Percentiles rank a stretch among this genome's conserved stretches.
Conservation (phyloP, 2,797 vertebrate species). For the Clarias fuscus region DNA sequence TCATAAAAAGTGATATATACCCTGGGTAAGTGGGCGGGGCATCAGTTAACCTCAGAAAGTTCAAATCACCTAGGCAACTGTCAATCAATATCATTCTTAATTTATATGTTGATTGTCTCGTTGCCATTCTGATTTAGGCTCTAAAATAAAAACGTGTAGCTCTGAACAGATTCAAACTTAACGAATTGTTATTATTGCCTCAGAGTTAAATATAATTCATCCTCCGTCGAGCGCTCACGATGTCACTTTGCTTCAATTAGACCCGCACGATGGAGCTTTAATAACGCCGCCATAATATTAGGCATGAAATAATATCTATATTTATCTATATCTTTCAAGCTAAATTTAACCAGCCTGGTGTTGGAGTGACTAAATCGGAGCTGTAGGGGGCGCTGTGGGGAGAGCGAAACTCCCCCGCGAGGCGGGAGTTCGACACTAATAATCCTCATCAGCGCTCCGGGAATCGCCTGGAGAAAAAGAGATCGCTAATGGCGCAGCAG, state of each 20-base stretch:
- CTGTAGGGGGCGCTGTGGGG: slow-evolving; percentile 49
- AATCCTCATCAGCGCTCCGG: slow-evolving; percentile 72
- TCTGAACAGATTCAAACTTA: neutral
- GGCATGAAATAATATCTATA: neutral
- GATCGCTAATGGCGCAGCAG: slow-evolving; percentile 54
- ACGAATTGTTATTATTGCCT: neutral
- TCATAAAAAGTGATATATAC: too few relatives aligned
- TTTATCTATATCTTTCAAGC: neutral
- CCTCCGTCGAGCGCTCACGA: too few relatives aligned
- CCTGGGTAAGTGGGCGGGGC: neutral
- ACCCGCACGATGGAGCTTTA: neutral
- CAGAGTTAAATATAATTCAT: neutral
- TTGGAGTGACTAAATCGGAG: slow-evolving; percentile 35
- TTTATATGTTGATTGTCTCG: neutral
- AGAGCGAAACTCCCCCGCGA: slow-evolving; percentile 52
- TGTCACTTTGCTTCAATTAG: neutral
- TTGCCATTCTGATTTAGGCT: neutral
- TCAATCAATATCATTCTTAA: neutral
- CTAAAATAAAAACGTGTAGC: neutral
- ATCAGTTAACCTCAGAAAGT: neutral
- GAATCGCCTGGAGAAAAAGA: slow-evolving; percentile 56
- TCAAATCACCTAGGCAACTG: neutral
- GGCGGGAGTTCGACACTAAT: slow-evolving; percentile 73
- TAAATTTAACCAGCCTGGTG: slow-evolving; percentile 46
- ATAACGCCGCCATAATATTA: neutral